Conservation (phyloP, 2,797 vertebrate species). For the Novumbra hubbsi region DNA sequence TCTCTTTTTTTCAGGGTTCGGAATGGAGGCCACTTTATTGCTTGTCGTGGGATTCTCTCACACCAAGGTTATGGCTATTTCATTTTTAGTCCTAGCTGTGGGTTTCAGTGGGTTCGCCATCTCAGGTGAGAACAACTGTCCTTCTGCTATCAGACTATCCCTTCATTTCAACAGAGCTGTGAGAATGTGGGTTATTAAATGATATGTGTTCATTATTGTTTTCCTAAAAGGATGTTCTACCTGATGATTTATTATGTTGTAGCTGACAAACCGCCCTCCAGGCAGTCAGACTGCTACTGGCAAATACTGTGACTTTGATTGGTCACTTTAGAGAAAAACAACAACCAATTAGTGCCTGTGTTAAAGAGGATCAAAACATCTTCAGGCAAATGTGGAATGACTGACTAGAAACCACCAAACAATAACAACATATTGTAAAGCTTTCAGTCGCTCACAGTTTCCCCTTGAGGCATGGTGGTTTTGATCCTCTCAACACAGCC, state of each 20-base stretch:
- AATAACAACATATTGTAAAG: too few relatives aligned
- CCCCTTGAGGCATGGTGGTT: too few relatives aligned
- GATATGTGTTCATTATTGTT: neutral
- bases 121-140: slow-evolving; percentile 73
- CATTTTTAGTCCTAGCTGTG: slow-evolving; percentile 87
- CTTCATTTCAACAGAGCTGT: neutral
- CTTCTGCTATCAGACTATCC: neutral
- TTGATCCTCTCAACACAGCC: too few relatives aligned
- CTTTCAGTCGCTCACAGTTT: too few relatives aligned
- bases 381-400: too few relatives aligned
- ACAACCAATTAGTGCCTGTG: neutral
- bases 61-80: slow-evolving; percentile 84
- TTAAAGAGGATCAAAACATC: too few relatives aligned
- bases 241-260: neutral
- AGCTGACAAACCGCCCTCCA: neutral
- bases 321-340: neutral
- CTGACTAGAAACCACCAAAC: too few relatives aligned
- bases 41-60: slow-evolving; percentile 91
- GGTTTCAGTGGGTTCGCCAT: slow-evolving; percentile 94
- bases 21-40: slow-evolving; percentile 90
- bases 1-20: slow-evolving; percentile 75
- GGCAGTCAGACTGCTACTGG: neutral
- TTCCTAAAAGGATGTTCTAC: neutral
- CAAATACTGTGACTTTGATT: neutral
- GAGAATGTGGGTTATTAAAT: neutral